phyloP scores from a whole-genome alignment of 2,888 invertebrate genomes.

The Melitaea athalia region DNA sequence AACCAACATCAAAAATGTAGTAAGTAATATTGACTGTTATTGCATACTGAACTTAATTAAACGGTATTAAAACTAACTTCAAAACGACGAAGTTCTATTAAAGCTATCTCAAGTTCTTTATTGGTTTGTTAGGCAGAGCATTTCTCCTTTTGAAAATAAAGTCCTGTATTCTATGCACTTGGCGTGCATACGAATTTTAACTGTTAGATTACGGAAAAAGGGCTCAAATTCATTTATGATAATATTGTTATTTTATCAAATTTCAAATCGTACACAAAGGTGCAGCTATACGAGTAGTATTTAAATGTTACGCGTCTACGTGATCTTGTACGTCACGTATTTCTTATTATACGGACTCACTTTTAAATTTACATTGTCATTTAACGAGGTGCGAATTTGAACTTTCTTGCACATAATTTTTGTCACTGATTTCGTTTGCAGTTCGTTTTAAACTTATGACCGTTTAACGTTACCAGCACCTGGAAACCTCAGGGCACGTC shows the following conservation, averaged over 20 bases:
- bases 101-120: neutral
- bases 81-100: neutral
- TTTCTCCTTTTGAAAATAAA: conserved; percentile 51
- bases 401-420: conserved; percentile 19
- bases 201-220: conserved; percentile 33
- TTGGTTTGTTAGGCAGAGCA: conserved; percentile 56
- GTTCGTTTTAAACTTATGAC: neutral
- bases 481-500: conserved; percentile 44
- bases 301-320: conserved; percentile 44
- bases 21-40: conserved; percentile 27
- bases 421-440: conserved; percentile 26
- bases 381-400: conserved; percentile 18
- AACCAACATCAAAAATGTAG: conserved; percentile 25
- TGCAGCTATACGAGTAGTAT: conserved; percentile 62
- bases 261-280: conserved; percentile 52
- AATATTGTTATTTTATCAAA: conserved; percentile 14
- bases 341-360: conserved; percentile 46
- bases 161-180: conserved; percentile 45
- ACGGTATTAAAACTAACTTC: neutral
- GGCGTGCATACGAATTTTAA: conserved; percentile 38
- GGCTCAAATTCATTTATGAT: conserved; percentile 23
- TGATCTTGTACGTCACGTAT: conserved; percentile 63
- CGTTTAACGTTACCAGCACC: conserved; percentile 33
- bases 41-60: neutral
- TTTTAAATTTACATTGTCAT: conserved; percentile 52